Percentiles rank a stretch among this genome's conserved stretches.
Evolutionary conservation across 1,140 invertebrate genomes (phyloP).

Genomic region (Tyrophagus putrescentiae): DNA sequence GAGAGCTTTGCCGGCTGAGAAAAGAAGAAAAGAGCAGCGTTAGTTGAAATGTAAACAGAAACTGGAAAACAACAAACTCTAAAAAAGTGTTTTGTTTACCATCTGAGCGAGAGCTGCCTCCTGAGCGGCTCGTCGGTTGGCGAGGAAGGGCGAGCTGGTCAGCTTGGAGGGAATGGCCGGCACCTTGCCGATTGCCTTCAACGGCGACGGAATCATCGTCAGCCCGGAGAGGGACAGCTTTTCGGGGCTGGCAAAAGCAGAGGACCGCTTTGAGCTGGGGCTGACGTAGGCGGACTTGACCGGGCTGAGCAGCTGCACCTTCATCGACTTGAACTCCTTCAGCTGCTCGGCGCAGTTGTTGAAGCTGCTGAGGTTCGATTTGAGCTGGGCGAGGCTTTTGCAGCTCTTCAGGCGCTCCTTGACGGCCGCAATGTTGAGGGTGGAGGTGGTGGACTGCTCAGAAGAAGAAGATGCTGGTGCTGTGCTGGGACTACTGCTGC

Average conservation of each 20-base stretch:
- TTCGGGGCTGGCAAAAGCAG: background rate
- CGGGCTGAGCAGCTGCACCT: background rate
- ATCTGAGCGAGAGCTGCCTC: background rate
- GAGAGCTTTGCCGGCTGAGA: too few species aligned
- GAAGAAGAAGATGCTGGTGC: too few species aligned
- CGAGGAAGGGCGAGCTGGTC: background rate
- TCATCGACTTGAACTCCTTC: conserved; percentile 13
- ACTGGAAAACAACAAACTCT: too few species aligned
- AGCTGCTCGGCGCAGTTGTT: conserved; percentile 12
- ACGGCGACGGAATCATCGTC: background rate
- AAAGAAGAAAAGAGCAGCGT: too few species aligned
- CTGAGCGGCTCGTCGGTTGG: background rate
- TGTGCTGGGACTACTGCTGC: too few species aligned
- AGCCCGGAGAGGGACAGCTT: background rate
- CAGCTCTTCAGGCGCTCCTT: conserved; percentile 2
- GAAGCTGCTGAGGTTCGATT: background rate
- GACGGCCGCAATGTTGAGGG: conserved; percentile 5
- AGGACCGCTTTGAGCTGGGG: background rate
- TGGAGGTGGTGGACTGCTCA: background rate
- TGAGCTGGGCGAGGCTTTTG: conserved; percentile 4
- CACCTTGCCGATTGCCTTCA: background rate
- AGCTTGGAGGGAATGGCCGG: background rate
- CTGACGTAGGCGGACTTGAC: background rate
- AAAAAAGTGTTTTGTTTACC: too few species aligned
- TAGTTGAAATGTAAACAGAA: too few species aligned